Percentiles rank a stretch among this genome's conserved stretches.
phyloP scores from a whole-genome alignment of 2,888 invertebrate species.

The Amphipoea oculea region DNA sequence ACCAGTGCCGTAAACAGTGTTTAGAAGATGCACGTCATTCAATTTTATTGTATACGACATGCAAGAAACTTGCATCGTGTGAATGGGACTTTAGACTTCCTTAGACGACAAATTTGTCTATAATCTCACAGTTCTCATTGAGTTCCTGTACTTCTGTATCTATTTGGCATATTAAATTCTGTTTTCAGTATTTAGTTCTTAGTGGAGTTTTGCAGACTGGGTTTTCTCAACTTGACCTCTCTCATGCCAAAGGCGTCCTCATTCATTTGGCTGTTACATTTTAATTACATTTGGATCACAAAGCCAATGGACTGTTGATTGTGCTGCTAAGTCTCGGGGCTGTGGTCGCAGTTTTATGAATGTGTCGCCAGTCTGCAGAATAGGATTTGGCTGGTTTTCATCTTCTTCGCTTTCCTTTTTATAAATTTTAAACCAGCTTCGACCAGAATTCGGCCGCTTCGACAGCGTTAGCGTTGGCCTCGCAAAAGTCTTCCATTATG shows the following conservation, averaged over 20 bases:
- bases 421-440: too few relatives aligned
- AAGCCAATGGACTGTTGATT: constrained; percentile 26
- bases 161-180: background rate
- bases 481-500: too few relatives aligned
- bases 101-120: background rate
- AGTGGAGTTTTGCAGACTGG: too few relatives aligned
- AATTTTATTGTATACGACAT: too few relatives aligned
- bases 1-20: too few relatives aligned
- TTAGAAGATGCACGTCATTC: too few relatives aligned
- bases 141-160: background rate
- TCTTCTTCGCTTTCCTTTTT: too few relatives aligned
- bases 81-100: background rate
- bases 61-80: too few relatives aligned
- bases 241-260: background rate
- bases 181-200: background rate
- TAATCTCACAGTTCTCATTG: background rate
- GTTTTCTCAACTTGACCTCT: constrained; percentile 2
- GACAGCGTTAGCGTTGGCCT: too few relatives aligned
- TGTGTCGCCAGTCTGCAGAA: background rate
- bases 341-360: background rate
- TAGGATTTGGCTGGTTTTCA: background rate
- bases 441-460: too few relatives aligned
- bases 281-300: constrained; percentile 42
- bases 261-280: constrained; percentile 33
- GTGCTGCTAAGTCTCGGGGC: background rate